Evolutionary conservation across 2,113 vertebrate genomes (phyloP).

Genomic region (Sphyrna mokarran): DNA sequence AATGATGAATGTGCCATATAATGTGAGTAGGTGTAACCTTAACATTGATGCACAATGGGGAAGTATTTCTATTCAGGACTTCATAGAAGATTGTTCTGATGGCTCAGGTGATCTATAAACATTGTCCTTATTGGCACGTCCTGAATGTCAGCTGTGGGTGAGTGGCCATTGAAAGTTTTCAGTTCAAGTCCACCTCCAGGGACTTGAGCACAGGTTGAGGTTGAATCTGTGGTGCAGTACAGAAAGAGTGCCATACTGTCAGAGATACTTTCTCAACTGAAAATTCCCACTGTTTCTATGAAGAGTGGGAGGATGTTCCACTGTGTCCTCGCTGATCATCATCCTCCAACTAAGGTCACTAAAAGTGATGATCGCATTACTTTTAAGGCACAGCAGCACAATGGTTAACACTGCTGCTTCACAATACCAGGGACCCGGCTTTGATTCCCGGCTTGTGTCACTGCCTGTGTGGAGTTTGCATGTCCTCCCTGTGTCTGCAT

Average conservation of each 20-base stretch:
- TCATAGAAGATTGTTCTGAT: not conserved
- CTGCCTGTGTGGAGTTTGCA: no score
- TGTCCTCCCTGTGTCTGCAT: no score
- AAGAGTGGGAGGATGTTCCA: not conserved
- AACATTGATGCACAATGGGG: not conserved
- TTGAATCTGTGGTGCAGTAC: not conserved
- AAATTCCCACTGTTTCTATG: not conserved
- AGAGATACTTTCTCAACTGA: not conserved
- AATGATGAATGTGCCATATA: not conserved
- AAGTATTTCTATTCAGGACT: not conserved
- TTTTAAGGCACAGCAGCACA: no score
- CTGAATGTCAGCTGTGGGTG: not conserved
- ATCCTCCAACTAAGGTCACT: no score
- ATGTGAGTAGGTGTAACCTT: not conserved
- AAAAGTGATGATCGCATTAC: no score
- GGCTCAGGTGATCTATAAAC: not conserved
- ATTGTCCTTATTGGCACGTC: not conserved
- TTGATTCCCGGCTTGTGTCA: no score
- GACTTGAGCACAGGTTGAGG: not conserved
- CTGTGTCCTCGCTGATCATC: not conserved
- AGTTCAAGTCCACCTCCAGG: not conserved
- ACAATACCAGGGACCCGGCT: no score
- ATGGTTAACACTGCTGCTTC: no score
- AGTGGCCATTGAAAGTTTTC: not conserved
- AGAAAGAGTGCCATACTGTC: not conserved